These are phyloP conservation scores for Ennomos quercinarius DNA, from an alignment of 2,888 invertebrate species.

Conservation along the genomic window DNA sequence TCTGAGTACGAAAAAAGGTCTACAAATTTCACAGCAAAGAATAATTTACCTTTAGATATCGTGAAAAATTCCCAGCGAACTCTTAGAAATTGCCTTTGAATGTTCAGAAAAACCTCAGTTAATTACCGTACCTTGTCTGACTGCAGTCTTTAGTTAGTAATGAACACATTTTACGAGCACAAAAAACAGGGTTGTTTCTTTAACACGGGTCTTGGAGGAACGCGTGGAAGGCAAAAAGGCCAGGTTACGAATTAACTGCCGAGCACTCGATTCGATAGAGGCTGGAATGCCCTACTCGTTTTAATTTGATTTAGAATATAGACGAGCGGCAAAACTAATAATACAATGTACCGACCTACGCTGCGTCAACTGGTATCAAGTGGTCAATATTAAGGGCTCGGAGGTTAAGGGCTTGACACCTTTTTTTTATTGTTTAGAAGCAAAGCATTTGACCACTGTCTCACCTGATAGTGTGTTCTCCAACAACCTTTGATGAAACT, in stretches of 20 bases:
- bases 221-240: slow-evolving; percentile 36
- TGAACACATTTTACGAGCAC: slow-evolving; percentile 34
- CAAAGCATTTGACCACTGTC: too few relatives aligned
- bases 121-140: slow-evolving; percentile 19
- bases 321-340: too few relatives aligned
- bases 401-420: too few relatives aligned
- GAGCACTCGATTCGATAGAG: neutral
- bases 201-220: slow-evolving; percentile 32
- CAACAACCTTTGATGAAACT: too few relatives aligned
- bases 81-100: slow-evolving; percentile 3
- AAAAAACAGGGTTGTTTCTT: slow-evolving; percentile 31
- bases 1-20: too few relatives aligned
- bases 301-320: neutral
- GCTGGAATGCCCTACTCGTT: slow-evolving; percentile 14
- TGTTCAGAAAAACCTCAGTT: slow-evolving; percentile 15
- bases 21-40: too few relatives aligned
- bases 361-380: too few relatives aligned
- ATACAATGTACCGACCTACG: too few relatives aligned
- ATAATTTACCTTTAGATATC: neutral
- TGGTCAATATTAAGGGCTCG: too few relatives aligned
- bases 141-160: slow-evolving; percentile 7
- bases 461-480: too few relatives aligned
- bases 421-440: too few relatives aligned
- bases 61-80: neutral
- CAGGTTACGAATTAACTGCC: slow-evolving; percentile 37